phyloP scores from a whole-genome alignment of 2,113 vertebrate species.

The Orthonyx spaldingii region DNA sequence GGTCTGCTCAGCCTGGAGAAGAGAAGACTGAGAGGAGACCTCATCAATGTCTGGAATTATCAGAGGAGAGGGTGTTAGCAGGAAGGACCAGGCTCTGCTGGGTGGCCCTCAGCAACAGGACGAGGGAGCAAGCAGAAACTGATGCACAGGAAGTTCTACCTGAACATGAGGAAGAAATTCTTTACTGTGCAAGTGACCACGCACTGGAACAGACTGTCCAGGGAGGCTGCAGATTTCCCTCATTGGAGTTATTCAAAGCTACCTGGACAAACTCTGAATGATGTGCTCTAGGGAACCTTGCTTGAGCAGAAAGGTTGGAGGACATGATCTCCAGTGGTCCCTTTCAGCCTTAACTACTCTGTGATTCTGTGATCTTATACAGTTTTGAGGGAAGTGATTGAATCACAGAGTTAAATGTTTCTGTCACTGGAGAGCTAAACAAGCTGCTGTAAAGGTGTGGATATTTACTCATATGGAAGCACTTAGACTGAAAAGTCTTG shows the following conservation, averaged over 20 bases:
- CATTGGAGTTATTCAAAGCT: neutral
- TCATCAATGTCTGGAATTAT: neutral
- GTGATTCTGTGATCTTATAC: neutral
- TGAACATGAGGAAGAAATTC: neutral
- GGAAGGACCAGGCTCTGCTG: neutral
- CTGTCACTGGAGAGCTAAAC: neutral
- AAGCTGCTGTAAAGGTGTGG: neutral
- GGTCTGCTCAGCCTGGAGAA: neutral
- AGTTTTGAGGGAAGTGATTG: neutral
- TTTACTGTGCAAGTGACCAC: neutral
- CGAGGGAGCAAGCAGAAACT: neutral
- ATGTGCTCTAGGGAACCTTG: neutral
- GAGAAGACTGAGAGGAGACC: neutral
- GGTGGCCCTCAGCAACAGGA: fast-evolving
- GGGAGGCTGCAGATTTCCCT: neutral
- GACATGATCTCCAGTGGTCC: neutral
- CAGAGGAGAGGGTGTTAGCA: neutral
- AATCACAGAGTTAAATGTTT: neutral
- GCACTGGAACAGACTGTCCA: neutral
- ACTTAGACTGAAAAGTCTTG: neutral
- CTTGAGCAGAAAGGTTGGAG: neutral
- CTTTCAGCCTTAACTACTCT: neutral
- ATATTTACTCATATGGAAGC: neutral
- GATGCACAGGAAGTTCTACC: neutral
- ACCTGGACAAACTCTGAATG: neutral